phyloP scores from a whole-genome alignment of 2,113 vertebrate species.

The Macroglossus sobrinus region DNA sequence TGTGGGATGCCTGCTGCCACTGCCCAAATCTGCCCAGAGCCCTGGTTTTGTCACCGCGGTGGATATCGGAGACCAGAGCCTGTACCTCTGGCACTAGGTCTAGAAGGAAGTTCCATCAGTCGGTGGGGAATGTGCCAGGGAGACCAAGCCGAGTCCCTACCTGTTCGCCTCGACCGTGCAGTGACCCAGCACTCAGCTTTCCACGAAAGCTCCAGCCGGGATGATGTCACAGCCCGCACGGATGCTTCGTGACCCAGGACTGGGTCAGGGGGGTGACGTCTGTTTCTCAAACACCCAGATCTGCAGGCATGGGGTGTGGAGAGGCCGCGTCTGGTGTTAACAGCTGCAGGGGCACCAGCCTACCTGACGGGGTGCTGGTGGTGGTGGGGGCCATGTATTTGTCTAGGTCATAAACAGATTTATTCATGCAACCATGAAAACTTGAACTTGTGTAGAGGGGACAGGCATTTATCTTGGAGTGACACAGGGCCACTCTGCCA shows the following conservation, averaged over 20 bases:
- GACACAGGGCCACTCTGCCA: accelerated
- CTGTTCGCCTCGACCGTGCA: background rate
- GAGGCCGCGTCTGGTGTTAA: background rate
- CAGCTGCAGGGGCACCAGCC: background rate
- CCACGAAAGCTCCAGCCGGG: background rate
- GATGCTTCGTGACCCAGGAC: background rate
- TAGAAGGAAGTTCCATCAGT: background rate
- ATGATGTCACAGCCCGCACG: background rate
- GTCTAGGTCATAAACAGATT: background rate
- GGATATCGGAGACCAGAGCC: too few species aligned
- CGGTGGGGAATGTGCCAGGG: background rate
- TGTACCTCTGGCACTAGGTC: background rate
- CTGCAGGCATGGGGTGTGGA: too few species aligned
- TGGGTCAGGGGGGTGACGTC: background rate
- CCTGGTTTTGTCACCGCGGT: background rate
- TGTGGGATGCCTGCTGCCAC: background rate
- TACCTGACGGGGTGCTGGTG: too few species aligned
- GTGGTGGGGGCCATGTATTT: too few species aligned
- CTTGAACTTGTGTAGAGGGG: accelerated
- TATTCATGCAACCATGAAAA: too few species aligned
- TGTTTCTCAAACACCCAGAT: background rate
- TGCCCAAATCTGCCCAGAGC: background rate
- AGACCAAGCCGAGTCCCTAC: background rate
- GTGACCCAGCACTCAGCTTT: background rate
- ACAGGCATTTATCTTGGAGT: background rate